Evolutionary conservation across 2,113 vertebrate genomes (phyloP).

Genomic region (Thalassoma bifasciatum): DNA sequence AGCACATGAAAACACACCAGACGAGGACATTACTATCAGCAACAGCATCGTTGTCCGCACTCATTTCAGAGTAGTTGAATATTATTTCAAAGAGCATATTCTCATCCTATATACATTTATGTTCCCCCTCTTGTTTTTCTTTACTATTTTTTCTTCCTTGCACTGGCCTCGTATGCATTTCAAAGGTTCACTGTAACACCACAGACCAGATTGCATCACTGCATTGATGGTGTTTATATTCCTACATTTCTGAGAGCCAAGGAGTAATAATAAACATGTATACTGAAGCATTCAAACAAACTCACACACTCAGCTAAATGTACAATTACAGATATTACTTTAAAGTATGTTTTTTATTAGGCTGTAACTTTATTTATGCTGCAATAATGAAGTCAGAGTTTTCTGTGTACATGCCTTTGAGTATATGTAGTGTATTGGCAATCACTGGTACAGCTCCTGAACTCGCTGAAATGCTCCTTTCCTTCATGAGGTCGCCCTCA

Average conservation of each 20-base stretch:
- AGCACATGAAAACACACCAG: no score
- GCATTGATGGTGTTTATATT: not conserved
- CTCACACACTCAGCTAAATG: not conserved
- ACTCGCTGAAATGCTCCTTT: not conserved
- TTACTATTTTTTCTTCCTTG: not conserved
- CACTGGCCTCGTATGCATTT: not conserved
- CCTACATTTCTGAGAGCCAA: not conserved
- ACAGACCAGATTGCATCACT: constrained; percentile 29
- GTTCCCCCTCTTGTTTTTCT: not conserved
- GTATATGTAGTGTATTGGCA: not conserved
- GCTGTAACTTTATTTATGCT: constrained; percentile 14
- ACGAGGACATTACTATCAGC: no score
- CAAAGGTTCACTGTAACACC: constrained; percentile 13
- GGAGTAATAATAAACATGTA: not conserved
- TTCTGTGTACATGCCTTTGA: not conserved
- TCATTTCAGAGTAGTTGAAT: no score
- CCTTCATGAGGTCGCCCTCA: constrained; percentile 48
- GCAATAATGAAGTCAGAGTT: constrained; percentile 23
- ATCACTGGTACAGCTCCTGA: not conserved
- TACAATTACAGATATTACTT: not conserved
- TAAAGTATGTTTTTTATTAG: constrained; percentile 13
- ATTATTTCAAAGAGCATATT: not conserved
- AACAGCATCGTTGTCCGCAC: no score
- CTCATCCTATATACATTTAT: not conserved
- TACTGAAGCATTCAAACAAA: not conserved